These are phyloP conservation scores for Ochropleura leucogaster DNA, from an alignment of 2,888 invertebrate genomes.

Conservation along the genomic window DNA sequence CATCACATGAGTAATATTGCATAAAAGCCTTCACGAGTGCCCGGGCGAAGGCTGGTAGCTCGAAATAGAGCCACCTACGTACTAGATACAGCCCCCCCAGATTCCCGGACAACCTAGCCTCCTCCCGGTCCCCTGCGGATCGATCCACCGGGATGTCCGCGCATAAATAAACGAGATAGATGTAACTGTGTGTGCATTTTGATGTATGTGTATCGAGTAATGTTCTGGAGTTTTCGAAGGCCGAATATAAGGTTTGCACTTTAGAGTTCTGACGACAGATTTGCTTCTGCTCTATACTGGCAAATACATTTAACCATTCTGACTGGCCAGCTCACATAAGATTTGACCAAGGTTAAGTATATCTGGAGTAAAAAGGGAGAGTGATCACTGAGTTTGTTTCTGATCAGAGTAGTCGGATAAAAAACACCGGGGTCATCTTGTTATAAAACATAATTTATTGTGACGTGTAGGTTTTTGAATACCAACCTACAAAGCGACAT, in stretches of 20 bases:
- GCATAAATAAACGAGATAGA: slow-evolving; percentile 50
- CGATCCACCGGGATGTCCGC: slow-evolving; percentile 55
- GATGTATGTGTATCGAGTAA: slow-evolving; percentile 2
- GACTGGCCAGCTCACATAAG: background rate
- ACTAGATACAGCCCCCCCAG: slow-evolving; percentile 42
- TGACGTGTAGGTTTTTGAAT: background rate
- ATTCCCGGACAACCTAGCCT: slow-evolving; percentile 44
- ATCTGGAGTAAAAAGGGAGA: background rate
- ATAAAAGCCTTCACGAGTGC: slow-evolving; percentile 12
- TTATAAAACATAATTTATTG: background rate
- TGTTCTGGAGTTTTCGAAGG: slow-evolving; percentile 10
- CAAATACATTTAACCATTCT: background rate
- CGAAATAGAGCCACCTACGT: slow-evolving; percentile 25
- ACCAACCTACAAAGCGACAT: background rate
- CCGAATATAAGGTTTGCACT: slow-evolving; percentile 6
- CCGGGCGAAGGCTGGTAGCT: slow-evolving; percentile 27
- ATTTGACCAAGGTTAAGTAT: background rate
- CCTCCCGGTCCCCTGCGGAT: slow-evolving; percentile 51
- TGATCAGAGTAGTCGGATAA: background rate
- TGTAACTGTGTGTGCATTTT: slow-evolving; percentile 28
- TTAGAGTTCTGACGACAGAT: background rate
- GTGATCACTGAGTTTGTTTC: background rate
- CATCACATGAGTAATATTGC: slow-evolving; percentile 5
- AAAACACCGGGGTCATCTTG: background rate
- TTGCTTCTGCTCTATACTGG: background rate